Base-by-base conservation (phyloP, 2,888 invertebrate genomes). In the Oscheius sp. region DNA sequence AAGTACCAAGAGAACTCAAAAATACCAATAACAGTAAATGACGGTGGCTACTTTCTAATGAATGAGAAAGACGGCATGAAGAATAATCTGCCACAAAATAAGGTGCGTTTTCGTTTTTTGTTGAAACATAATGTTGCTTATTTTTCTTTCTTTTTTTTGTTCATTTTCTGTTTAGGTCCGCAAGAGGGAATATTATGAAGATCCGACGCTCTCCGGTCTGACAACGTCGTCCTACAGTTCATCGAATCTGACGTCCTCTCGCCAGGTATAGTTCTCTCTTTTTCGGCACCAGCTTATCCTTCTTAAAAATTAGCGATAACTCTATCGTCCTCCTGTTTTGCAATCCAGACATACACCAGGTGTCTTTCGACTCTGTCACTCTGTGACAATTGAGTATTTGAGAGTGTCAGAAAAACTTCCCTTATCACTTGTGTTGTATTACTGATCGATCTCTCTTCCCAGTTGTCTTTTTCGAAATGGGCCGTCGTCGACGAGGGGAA, bases 41-140 rank as follows among this genome's bases (percentile, higher is more conserved):
- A 80, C 45, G 82, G 78, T 4, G 82, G 82, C 30, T 82, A 73
- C 62, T 82, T 82, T 61, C 69, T 82, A 20, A 65, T 82, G 38
- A 69, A 74, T 61, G 69, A 68, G 30, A 74, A 75, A 28, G 50
- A 70, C n/a, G 81, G 80, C 41, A 50, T 62, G 22, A 69, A 68
- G 30, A 71, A 67, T 14, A 74, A 80, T 36, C 65, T 81, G 44
- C 73, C 80, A 30, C 78, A 80, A 63, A 70, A 74, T 64, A 81
- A 77, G 51, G 80, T 77, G 14, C n/a, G n/a, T n/a, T n/a, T n/a
- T n/a, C n/a, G n/a, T n/a, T n/a, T n/a, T n/a, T n/a, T n/a, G n/a
- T n/a, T 50, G 20, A n/a, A n/a, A n/a, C n/a, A n/a, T n/a, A n/a
- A n/a, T n/a, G n/a, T n/a, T n/a, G n/a, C n/a, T n/a, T n/a, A n/a